Percentiles rank a stretch among this genome's conserved stretches.
Conservation (phyloP, 30 jellyfish, hydroid and myxozoan genomes). For the Phacellophora camtschatica region DNA sequence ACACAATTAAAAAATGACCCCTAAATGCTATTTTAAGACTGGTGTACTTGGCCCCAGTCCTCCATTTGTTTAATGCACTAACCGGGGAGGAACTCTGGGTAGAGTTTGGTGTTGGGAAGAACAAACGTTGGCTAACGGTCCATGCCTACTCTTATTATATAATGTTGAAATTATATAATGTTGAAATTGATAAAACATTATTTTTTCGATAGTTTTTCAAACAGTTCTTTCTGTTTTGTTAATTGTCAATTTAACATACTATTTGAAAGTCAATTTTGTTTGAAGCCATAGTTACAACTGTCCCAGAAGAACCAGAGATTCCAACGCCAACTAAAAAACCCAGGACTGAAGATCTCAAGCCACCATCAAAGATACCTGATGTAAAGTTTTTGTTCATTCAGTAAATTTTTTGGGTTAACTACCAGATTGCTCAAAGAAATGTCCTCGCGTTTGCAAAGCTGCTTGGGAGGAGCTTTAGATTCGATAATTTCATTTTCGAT, state of each 20-base stretch:
- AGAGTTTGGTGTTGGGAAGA: constrained; percentile 12
- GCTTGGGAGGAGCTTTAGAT: too few relatives aligned
- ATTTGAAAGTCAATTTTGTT: too few relatives aligned
- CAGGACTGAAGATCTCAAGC: constrained; percentile 54
- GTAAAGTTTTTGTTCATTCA: not conserved
- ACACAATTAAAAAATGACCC: not conserved
- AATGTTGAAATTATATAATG: too few relatives aligned
- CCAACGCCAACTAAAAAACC: constrained; percentile 65
- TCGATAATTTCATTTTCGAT: too few relatives aligned
- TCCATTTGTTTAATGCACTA: not conserved
- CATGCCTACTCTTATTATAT: not conserved
- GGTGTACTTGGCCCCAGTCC: too few relatives aligned
- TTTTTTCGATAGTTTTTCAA: too few relatives aligned
- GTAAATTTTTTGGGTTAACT: not conserved
- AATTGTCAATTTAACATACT: too few relatives aligned
- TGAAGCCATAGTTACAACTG: constrained; percentile 32
- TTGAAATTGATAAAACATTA: too few relatives aligned
- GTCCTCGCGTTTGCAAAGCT: too few relatives aligned
- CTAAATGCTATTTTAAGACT: too few relatives aligned
- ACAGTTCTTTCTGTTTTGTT: too few relatives aligned
- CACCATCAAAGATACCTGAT: constrained; percentile 65
- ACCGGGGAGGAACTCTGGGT: not conserved
- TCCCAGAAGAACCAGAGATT: constrained; percentile 49
- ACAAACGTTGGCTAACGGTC: not conserved
- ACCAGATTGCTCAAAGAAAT: too few relatives aligned